phyloP scores from a whole-genome alignment of 1,140 invertebrate genomes.

The Lerema accius region DNA sequence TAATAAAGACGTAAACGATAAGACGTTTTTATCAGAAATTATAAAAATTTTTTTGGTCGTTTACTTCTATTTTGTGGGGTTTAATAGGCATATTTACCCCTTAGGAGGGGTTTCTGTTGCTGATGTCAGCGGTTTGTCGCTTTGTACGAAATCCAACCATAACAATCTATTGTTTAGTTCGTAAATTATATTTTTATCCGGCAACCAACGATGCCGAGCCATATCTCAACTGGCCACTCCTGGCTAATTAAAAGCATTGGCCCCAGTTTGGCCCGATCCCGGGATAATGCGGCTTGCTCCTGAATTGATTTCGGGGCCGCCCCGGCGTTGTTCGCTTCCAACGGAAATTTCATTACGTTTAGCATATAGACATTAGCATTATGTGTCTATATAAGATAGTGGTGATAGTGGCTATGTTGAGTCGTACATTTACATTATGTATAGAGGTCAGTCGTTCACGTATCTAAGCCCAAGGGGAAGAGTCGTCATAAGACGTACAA shows the following conservation, averaged over 20 bases:
- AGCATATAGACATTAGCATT: not conserved
- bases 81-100: no score
- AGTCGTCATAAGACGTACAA: no score
- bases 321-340: not conserved
- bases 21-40: no score
- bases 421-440: no score
- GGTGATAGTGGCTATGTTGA: not conserved
- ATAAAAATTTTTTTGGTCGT: no score
- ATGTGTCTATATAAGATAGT: not conserved
- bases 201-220: not conserved
- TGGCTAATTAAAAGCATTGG: not conserved
- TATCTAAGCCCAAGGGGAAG: no score
- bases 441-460: no score
- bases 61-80: no score
- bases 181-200: not conserved
- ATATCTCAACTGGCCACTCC: not conserved
- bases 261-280: not conserved
- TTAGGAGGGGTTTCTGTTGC: no score
- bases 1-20: no score
- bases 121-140: no score
- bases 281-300: constrained; percentile 3
- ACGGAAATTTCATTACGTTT: not conserved
- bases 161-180: not conserved
- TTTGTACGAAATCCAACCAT: no score
- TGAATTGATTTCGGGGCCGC: not conserved